Base-by-base conservation (phyloP, 2,113 vertebrate species). In the Semicossyphus pulcher region DNA sequence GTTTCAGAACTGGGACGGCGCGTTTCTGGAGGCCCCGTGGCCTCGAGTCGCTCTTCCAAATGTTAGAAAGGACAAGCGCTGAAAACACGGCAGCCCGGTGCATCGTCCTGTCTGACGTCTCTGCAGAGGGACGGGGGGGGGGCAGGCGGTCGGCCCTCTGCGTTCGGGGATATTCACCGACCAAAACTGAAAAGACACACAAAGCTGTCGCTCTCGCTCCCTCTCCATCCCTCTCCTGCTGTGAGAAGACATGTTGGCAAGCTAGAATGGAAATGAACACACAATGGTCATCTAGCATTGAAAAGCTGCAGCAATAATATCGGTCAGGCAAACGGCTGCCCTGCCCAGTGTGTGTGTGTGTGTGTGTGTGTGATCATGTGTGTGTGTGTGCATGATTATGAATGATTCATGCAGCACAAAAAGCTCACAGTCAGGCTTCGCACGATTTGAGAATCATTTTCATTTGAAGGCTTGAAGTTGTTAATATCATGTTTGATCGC, bases 401-500 rank as follows among this genome's bases (percentile, higher is more conserved):
- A 76, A 84, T 76, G 77, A 72, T 76, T 86, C 83, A 84, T 80
- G 77, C 81, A 52, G 51, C 52, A 14, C 59, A 37, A 67, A 61
- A 82, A 76, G 73, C 76, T 71, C 61, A 58, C 83, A 63, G 81
- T 64, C 58, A 10, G 65, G 64, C 54, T 56, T 66, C 21, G 49
- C 74, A 34, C 52, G 78, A 66, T 83, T 86, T 70, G 73, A 87
- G 85, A 84, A 84, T 91, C 89, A 83, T 92, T 93, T 92, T 79
- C 90, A 86, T 84, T 70, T 90, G 86, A 85, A 87, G 89, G 88
- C 90, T 91, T 60, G 84, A 89, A 92, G 92, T 93, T 93, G 93
- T 92, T 93, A 85, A 86, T 91, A 91, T 93, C 91, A 91, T 88
- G 90, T 92, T 62, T 90, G 91, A 92, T 92, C 87, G 89, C 88